Percentiles rank a stretch among this genome's conserved stretches.
These are phyloP conservation scores for Sipha maydis DNA, from an alignment of 2,888 invertebrate species.

Conservation along the genomic window DNA sequence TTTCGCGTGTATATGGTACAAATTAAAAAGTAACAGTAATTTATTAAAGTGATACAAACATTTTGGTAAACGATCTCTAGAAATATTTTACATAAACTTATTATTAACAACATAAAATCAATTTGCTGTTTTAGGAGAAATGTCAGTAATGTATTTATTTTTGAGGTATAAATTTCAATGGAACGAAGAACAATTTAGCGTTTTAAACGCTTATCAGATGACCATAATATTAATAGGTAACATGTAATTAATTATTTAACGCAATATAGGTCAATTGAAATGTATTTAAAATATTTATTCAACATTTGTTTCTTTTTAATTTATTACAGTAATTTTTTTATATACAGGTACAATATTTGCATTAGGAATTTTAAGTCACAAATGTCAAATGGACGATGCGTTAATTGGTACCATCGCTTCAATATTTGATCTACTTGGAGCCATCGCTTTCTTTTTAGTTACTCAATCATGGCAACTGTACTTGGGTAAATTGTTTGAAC, in stretches of 20 bases:
- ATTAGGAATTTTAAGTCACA: constrained; percentile 43
- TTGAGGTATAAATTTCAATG: constrained; percentile 63
- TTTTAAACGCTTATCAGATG: constrained; percentile 63
- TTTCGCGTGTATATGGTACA: no score
- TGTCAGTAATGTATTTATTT: constrained; percentile 63
- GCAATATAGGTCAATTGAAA: no score
- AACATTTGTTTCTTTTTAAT: not conserved
- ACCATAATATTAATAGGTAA: constrained; percentile 63
- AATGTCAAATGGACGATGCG: constrained; percentile 29
- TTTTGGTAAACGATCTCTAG: no score
- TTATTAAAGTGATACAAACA: no score
- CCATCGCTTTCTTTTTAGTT: constrained; percentile 29
- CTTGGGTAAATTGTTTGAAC: constrained; percentile 6
- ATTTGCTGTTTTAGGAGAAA: constrained; percentile 63
- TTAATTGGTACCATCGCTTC: constrained; percentile 36
- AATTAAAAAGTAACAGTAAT: no score
- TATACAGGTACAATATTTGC: constrained; percentile 31
- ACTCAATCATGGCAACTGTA: constrained; percentile 39
- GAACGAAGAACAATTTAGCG: constrained; percentile 64
- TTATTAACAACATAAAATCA: not conserved
- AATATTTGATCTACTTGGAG: constrained; percentile 29
- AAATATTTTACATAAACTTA: not conserved
- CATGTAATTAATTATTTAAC: not conserved
- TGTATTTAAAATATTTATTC: no score
- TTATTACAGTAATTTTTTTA: not conserved